Conservation (phyloP, 1,140 invertebrate species). For the Centruroides sculpturatus region DNA sequence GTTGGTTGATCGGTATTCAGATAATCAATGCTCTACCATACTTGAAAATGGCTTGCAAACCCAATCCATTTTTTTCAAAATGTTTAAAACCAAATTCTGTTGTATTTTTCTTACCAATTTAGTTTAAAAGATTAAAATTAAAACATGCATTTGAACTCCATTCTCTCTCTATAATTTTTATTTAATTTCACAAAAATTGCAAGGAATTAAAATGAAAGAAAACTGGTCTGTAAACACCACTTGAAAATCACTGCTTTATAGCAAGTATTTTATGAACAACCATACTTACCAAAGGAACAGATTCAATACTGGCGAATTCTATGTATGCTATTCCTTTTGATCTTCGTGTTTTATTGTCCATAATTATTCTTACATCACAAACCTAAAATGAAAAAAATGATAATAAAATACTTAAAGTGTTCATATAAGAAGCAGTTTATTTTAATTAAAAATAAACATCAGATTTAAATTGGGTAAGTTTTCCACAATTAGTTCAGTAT, state of each 20-base stretch:
- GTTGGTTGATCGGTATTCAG: no score
- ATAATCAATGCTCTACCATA: no score
- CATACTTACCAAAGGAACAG: slow-evolving; percentile 69
- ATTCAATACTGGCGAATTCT: slow-evolving; percentile 96
- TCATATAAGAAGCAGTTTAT: not conserved
- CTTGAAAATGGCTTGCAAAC: no score
- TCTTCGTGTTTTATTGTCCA: slow-evolving; percentile 94
- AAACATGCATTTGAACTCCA: no score
- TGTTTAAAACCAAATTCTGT: no score
- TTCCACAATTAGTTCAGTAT: not conserved
- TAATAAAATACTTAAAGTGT: slow-evolving; percentile 1
- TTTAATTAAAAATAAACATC: not conserved
- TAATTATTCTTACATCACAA: slow-evolving; percentile 93
- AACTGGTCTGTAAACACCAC: no score
- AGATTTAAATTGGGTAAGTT: not conserved
- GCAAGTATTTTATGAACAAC: not conserved
- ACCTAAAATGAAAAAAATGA: slow-evolving; percentile 29
- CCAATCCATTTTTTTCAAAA: no score
- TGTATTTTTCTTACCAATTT: not conserved
- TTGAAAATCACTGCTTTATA: not conserved
- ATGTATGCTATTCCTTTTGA: slow-evolving; percentile 99
- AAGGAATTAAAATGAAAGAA: no score
- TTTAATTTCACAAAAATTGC: no score
- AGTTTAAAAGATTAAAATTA: no score
- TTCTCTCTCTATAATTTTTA: no score